These are phyloP conservation scores for Polietes domitor DNA, from an alignment of 2,888 invertebrate genomes.

Conservation along the genomic window DNA sequence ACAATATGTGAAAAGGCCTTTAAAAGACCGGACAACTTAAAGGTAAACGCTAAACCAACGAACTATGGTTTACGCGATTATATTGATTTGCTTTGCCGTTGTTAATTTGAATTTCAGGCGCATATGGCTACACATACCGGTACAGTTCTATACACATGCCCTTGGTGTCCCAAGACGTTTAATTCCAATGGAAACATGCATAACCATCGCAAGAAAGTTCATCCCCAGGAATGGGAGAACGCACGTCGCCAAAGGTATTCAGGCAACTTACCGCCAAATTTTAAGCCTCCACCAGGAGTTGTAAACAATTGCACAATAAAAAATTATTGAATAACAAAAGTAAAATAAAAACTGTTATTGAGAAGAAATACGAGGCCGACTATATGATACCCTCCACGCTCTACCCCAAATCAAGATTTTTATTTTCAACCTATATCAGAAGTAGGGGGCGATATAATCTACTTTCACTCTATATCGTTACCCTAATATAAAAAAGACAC, in stretches of 20 bases:
- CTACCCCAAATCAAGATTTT: no score
- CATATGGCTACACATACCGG: conserved; percentile 79
- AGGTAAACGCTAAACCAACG: no score
- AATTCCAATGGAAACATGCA: conserved; percentile 80
- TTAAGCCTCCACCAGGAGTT: conserved; percentile 38
- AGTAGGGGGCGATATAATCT: no score
- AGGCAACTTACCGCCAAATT: conserved; percentile 36
- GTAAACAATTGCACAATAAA: conserved; percentile 39
- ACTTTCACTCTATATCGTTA: no score
- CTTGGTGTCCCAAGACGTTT: conserved; percentile 79
- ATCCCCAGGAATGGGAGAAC: conserved; percentile 75
- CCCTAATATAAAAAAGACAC: no score
- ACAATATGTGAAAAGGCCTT: conserved; percentile 78
- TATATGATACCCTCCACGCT: no score
- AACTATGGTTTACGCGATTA: no score
- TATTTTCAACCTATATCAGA: no score
- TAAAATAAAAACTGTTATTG: no score
- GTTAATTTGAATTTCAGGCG: conserved; percentile 70
- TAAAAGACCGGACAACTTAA: conserved; percentile 74
- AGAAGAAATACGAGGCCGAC: no score
- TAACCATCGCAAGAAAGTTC: conserved; percentile 78
- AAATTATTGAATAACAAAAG: no score
- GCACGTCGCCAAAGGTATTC: conserved; percentile 50
- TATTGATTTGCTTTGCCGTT: no score
- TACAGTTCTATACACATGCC: conserved; percentile 78